phyloP scores from a whole-genome alignment of 2,797 vertebrate genomes.

The Chiroxiphia lanceolata region DNA sequence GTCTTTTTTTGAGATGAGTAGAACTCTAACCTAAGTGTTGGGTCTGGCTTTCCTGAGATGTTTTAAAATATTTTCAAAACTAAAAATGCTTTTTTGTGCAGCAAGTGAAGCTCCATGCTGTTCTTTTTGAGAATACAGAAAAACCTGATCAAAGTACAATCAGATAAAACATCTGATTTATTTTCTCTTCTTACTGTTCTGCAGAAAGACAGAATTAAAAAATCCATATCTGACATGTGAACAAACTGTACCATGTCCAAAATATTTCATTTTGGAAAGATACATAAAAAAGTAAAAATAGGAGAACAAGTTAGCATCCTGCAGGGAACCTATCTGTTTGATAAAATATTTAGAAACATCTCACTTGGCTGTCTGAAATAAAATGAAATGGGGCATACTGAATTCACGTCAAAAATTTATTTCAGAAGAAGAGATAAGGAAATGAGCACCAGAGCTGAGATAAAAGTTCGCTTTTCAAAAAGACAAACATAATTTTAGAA shows the following conservation, averaged over 20 bases:
- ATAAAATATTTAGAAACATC: not conserved
- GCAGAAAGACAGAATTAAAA: not conserved
- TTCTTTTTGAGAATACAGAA: not conserved
- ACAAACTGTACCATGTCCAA: not conserved
- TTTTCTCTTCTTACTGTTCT: not conserved
- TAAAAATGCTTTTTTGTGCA: not conserved
- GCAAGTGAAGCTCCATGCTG: not conserved
- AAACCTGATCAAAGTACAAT: not conserved
- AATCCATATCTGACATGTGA: not conserved
- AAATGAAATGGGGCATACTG: not conserved
- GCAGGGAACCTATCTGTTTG: not conserved
- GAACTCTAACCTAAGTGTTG: not conserved
- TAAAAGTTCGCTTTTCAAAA: not conserved
- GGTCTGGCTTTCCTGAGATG: not conserved
- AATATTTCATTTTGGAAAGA: not conserved
- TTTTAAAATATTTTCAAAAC: not conserved
- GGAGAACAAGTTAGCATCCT: not conserved
- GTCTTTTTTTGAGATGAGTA: not conserved
- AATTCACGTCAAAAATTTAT: not conserved
- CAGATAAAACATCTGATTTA: slow-evolving; percentile 13
- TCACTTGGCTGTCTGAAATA: not conserved
- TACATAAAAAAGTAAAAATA: not conserved
- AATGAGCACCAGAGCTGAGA: not conserved
- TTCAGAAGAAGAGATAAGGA: not conserved
- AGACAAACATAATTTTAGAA: not conserved